phyloP scores from a whole-genome alignment of 2,797 vertebrate species.

The Erethizon dorsatum region DNA sequence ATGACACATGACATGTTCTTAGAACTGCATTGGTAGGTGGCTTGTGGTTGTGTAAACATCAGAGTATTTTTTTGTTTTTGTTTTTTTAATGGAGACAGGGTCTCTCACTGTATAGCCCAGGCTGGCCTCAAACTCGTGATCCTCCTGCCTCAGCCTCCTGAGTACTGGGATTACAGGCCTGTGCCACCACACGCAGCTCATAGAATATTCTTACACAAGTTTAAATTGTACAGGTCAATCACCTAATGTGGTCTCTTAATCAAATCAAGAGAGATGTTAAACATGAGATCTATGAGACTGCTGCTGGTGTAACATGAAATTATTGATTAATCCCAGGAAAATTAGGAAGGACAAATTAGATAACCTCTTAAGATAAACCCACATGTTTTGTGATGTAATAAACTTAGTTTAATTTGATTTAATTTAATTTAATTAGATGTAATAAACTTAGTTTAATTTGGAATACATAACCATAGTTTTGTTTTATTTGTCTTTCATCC shows the following conservation, averaged over 20 bases:
- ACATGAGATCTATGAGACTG: neutral
- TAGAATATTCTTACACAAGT: neutral
- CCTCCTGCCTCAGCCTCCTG: neutral
- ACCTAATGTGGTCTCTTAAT: neutral
- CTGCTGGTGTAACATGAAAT: neutral
- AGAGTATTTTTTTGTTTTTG: neutral
- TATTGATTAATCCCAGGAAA: slow-evolving; percentile 21
- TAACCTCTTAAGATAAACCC: slow-evolving; percentile 35
- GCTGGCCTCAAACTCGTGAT: neutral
- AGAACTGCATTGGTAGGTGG: neutral
- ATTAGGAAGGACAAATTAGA: slow-evolving; percentile 16
- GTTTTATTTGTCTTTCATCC: neutral
- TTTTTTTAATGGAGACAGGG: neutral
- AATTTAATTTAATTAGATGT: neutral
- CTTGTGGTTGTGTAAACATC: neutral
- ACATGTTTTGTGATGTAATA: slow-evolving; percentile 20
- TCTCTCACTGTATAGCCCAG: neutral
- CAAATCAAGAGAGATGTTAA: neutral
- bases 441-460: slow-evolving; percentile 43
- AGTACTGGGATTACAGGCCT: neutral
- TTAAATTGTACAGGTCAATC: neutral
- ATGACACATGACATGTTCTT: neutral
- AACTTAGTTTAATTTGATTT: neutral
- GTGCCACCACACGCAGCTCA: neutral
- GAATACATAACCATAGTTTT: neutral